A percentile compares a stretch with the other conserved stretches of the same genome.
Conservation (phyloP, 2,888 invertebrate genomes). For the Graphium colonna region DNA sequence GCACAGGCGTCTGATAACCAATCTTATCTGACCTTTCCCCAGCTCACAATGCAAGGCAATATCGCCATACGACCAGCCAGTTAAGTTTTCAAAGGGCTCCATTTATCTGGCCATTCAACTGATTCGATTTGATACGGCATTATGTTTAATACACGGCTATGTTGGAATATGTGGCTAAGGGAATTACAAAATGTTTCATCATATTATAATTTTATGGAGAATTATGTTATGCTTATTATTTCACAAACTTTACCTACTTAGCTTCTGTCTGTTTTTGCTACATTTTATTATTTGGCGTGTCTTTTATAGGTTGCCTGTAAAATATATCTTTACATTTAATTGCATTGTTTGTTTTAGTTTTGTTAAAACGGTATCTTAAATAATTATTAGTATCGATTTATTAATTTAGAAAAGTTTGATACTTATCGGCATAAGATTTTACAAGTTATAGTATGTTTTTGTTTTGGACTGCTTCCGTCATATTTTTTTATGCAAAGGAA, state of each 20-base stretch:
- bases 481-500: no score
- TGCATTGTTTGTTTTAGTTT: no score
- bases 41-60: slow-evolving; percentile 25
- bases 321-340: no score
- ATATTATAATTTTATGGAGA: slow-evolving; percentile 1
- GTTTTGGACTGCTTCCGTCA: no score
- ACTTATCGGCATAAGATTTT: no score
- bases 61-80: slow-evolving; percentile 13
- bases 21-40: slow-evolving; percentile 35
- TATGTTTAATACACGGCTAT: slow-evolving; percentile 60
- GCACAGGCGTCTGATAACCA: slow-evolving; percentile 50
- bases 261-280: no score
- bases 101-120: slow-evolving; percentile 41
- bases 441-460: no score
- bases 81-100: slow-evolving; percentile 34
- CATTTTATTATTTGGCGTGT: no score
- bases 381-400: not conserved
- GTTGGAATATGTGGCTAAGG: slow-evolving; percentile 43
- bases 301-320: no score
- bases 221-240: slow-evolving; percentile 18
- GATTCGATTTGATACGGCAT: slow-evolving; percentile 64
- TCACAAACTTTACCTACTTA: no score
- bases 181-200: slow-evolving; percentile 15
- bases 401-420: no score
- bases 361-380: not conserved